Conservation (phyloP, 2,113 vertebrate species). For the Tenebrosternarchus preto region DNA sequence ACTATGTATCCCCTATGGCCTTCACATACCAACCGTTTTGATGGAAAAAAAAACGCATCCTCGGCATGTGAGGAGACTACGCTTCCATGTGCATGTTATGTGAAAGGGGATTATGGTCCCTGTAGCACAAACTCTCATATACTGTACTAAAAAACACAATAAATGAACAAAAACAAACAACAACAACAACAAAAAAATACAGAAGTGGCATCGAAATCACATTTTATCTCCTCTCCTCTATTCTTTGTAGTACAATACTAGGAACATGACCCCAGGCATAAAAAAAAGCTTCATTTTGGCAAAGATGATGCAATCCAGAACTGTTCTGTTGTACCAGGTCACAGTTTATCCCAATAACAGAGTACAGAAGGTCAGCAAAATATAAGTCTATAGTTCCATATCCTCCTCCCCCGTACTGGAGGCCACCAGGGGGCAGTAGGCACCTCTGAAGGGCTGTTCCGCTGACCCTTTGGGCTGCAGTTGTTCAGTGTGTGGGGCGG, state of each 20-base stretch:
- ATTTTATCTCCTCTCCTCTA: background rate
- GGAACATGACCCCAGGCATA: background rate
- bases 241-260: constrained; percentile 13
- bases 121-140: background rate
- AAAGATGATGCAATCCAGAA: background rate
- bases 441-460: constrained; percentile 51
- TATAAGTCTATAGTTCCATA: constrained; percentile 75
- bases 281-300: constrained; percentile 1
- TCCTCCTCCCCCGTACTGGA: constrained; percentile 72
- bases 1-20: background rate
- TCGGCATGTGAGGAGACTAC: too few species aligned
- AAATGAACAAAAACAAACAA: background rate
- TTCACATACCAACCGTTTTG: background rate
- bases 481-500: constrained; percentile 37
- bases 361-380: background rate
- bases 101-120: constrained; percentile 16
- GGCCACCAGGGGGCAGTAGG: constrained; percentile 58
- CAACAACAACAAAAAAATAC: background rate
- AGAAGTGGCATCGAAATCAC: constrained; percentile 16
- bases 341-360: background rate
- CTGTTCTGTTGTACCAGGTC: background rate
- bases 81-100: background rate
- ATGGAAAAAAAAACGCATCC: background rate
- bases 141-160: background rate
- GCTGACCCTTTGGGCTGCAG: constrained; percentile 42